These are phyloP conservation scores for Eledone cirrhosa DNA, from an alignment of 2,888 invertebrate genomes.

Conservation along the genomic window DNA sequence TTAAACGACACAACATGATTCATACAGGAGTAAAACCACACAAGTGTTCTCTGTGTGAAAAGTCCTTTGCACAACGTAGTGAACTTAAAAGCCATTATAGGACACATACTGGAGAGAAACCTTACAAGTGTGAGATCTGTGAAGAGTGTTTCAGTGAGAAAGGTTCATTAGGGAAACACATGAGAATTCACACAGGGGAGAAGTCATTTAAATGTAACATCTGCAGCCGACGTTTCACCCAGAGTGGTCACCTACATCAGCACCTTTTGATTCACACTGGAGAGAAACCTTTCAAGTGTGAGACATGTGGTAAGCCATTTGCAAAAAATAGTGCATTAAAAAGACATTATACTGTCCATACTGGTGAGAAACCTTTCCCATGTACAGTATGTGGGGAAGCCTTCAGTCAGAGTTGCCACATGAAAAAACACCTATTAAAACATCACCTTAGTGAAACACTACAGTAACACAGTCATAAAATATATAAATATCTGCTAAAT, in stretches of 20 bases:
- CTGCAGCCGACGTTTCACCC: background rate
- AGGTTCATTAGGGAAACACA: background rate
- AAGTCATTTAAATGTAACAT: background rate
- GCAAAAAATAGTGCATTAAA: slow-evolving; percentile 67
- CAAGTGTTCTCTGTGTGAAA: background rate
- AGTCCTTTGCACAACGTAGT: background rate
- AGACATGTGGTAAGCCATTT: background rate
- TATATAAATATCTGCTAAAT: too few relatives aligned
- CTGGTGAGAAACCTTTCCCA: slow-evolving; percentile 65
- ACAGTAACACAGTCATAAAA: too few relatives aligned
- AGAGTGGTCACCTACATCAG: background rate
- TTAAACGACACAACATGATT: background rate
- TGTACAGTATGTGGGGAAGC: slow-evolving; percentile 71
- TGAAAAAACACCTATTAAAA: too few relatives aligned
- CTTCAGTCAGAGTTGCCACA: too few relatives aligned
- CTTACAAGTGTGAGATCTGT: slow-evolving; percentile 8
- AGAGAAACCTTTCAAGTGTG: slow-evolving; percentile 11
- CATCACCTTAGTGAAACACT: too few relatives aligned
- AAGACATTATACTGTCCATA: slow-evolving; percentile 74
- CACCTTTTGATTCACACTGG: slow-evolving; percentile 15
- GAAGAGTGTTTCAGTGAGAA: background rate
- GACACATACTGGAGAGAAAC: background rate
- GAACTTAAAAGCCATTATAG: background rate
- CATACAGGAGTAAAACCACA: slow-evolving; percentile 10
- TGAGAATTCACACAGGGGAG: slow-evolving; percentile 5